phyloP scores from a whole-genome alignment of 2,888 invertebrate species.

The Sturmia bella region DNA sequence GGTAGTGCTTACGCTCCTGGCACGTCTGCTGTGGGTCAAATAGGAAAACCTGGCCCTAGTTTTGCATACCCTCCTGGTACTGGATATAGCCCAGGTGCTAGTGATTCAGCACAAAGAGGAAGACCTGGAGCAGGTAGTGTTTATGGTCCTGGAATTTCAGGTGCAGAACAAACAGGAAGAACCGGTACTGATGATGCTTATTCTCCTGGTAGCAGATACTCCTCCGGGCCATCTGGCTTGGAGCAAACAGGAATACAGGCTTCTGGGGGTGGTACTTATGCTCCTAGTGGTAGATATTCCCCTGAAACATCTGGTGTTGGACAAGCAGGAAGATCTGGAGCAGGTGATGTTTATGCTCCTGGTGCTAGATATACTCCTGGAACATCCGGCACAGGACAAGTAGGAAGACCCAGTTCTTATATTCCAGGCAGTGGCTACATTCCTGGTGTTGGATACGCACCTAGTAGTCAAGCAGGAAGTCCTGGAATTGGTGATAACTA shows the following conservation, averaged over 20 bases:
- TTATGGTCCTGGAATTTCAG: conserved; percentile 11
- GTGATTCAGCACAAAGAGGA: conserved; percentile 8
- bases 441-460: conserved; percentile 2
- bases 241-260: not conserved
- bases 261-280: not conserved
- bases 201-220: conserved; percentile 12
- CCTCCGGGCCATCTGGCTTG: not conserved
- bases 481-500: not conserved
- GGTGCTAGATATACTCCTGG: not conserved
- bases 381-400: conserved; percentile 3
- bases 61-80: conserved; percentile 2
- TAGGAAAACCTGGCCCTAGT: conserved; percentile 5
- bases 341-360: not conserved
- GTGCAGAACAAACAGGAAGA: conserved; percentile 4
- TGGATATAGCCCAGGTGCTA: not conserved
- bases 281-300: not conserved
- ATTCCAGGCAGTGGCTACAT: not conserved
- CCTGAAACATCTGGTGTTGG: conserved; percentile 6
- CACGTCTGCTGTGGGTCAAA: not conserved
- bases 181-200: not conserved
- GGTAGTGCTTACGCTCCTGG: conserved; percentile 8
- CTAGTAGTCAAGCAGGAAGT: not conserved
- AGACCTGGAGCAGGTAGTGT: not conserved
- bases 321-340: conserved; percentile 11
- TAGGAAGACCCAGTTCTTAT: not conserved